These are phyloP conservation scores for Channa maculata DNA, from an alignment of 2,113 vertebrate genomes.

Conservation along the genomic window DNA sequence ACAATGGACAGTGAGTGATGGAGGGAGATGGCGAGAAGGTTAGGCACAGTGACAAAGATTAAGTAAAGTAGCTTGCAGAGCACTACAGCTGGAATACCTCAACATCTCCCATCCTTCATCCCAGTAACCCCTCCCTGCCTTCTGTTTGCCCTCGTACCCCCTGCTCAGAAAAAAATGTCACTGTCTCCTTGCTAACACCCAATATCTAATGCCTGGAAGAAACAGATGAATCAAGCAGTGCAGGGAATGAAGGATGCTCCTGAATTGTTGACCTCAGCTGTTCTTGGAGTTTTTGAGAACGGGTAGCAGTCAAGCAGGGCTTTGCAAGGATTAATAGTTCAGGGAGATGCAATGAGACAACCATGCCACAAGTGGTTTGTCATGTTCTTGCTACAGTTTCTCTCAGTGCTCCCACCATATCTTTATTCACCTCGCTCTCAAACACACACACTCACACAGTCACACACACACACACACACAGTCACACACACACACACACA, in stretches of 20 bases:
- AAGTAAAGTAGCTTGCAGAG: constrained; percentile 51
- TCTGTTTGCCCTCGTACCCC: constrained; percentile 41
- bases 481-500: neutral
- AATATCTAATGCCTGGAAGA: constrained; percentile 40
- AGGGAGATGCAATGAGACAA: constrained; percentile 54
- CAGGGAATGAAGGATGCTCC: constrained; percentile 19
- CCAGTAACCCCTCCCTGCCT: constrained; percentile 49
- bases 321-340: constrained; percentile 60
- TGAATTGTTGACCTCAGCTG: constrained; percentile 64
- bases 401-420: constrained; percentile 35
- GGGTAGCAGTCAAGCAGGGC: constrained; percentile 30
- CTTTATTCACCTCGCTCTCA: constrained; percentile 42
- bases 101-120: constrained; percentile 40
- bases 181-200: constrained; percentile 26
- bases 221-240: constrained; percentile 50
- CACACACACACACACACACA: constrained; percentile 7
- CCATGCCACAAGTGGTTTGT: constrained; percentile 71
- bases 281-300: constrained; percentile 37
- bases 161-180: constrained; percentile 22
- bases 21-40: constrained; percentile 41
- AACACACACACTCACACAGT: neutral
- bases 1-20: constrained; percentile 76
- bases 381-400: constrained; percentile 62
- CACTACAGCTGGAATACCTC: constrained; percentile 71
- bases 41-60: constrained; percentile 63